Evolutionary conservation across 2,888 invertebrate genomes (phyloP).

Genomic region (Rhorus exstirpatorius): DNA sequence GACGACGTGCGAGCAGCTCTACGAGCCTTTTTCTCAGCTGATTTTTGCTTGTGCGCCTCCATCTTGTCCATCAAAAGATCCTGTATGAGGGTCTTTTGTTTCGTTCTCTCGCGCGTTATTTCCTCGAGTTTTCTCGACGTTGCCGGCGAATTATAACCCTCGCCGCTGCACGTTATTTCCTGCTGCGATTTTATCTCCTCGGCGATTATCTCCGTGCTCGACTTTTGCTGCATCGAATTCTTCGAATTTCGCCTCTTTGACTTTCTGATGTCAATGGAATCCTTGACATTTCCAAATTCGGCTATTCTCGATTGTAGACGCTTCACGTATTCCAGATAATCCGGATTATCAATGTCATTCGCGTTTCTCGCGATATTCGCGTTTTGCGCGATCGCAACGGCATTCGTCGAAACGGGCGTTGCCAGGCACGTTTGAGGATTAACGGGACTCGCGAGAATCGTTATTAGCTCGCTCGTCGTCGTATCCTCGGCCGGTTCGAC

Average conservation of each 20-base stretch:
- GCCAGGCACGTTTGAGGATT: slow-evolving; percentile 78
- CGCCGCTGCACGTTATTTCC: slow-evolving; percentile 80
- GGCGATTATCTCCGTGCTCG: slow-evolving; percentile 86
- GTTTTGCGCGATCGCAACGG: slow-evolving; percentile 1
- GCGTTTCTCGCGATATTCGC: slow-evolving; percentile 71
- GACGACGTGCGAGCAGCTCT: slow-evolving; percentile 88
- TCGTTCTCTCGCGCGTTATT: slow-evolving; percentile 92
- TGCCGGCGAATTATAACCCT: slow-evolving; percentile 86
- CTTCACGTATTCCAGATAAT: slow-evolving; percentile 89
- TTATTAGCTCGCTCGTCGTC: slow-evolving; percentile 86
- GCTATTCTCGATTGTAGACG: slow-evolving; percentile 90
- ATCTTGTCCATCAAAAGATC: slow-evolving; percentile 94
- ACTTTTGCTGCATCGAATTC: slow-evolving; percentile 85
- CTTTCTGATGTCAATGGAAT: slow-evolving; percentile 90
- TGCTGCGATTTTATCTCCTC: slow-evolving; percentile 86
- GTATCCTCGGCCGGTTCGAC: slow-evolving; percentile 89
- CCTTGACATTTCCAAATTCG: slow-evolving; percentile 90
- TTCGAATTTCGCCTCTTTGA: slow-evolving; percentile 87
- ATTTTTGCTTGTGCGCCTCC: slow-evolving; percentile 89
- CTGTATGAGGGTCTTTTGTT: slow-evolving; percentile 94
- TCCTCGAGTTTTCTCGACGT: slow-evolving; percentile 91
- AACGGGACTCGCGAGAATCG: slow-evolving; percentile 87
- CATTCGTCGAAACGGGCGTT: slow-evolving; percentile 1
- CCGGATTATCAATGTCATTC: slow-evolving; percentile 83
- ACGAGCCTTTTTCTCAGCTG: slow-evolving; percentile 88